Base-by-base conservation (phyloP, 2,888 invertebrate species). In the Diaprepes abbreviatus region DNA sequence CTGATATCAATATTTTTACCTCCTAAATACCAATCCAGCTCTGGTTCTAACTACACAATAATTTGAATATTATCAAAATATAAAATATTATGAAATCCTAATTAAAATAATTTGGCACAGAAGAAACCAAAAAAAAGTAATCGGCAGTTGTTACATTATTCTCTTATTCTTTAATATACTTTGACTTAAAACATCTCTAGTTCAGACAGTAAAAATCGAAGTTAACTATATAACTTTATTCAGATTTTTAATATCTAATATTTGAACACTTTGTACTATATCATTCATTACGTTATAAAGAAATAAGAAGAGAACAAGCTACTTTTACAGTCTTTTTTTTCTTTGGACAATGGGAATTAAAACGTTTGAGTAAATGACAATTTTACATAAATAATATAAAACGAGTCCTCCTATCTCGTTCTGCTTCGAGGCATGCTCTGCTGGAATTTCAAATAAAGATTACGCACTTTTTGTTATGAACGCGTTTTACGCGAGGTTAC, bases 191-290 rank as follows among this genome's bases (percentile, higher is more conserved):
- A 12, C 48, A 24, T 28, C 28, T 28, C 12, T 21, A 28, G 48
- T 50, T 50, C 21, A 24, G 4, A 16, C 28, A 50, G 28, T 50
- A 50, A 50, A 50, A 50, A 28, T 28, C 40, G n/a, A n/a, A n/a
- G n/a, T n/a, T n/a, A n/a, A n/a, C n/a, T n/a, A n/a, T n/a, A 10
- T 24, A 58, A 24, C n/a, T 43, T 10, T 17, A n/a, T n/a, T 21
- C 0, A 6, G 54, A 54, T 54, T 54, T 60, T 48, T 21, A 52
- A 38, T 28, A 17, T 50, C 21, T 40, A 36, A 52, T 7, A 54
- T 40, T 63, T 63, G 52, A 40, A 52, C 63, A 63, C 31, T 63
- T 63, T 63, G 62, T 63, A 52, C 52, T 63, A 63, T 63, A 63
- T 62, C 38, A 62, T 52, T 50, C 50, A 62, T 36, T 35, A 12